Conservation (phyloP, 2,113 vertebrate genomes). For the Okapia johnstoni region DNA sequence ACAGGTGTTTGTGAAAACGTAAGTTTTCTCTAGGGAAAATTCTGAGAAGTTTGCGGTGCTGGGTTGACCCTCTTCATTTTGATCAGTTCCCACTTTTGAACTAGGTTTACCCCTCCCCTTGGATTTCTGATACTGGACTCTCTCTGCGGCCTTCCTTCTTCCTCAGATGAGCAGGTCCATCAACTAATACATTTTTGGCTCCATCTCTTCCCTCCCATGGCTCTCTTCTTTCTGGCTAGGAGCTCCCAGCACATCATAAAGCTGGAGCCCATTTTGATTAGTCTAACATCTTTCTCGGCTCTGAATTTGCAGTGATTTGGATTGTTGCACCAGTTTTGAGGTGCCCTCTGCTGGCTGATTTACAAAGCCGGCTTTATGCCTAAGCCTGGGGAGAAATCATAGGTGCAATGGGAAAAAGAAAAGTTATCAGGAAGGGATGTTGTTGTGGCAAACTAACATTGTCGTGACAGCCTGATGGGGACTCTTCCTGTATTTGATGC, state of each 20-base stretch:
- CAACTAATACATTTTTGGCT: background rate
- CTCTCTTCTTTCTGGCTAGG: background rate
- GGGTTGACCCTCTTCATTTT: background rate
- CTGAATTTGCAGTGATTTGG: background rate
- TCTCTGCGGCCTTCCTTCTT: background rate
- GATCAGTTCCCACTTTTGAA: background rate
- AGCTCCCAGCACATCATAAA: background rate
- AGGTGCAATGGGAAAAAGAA: background rate
- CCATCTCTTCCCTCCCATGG: background rate
- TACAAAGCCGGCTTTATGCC: slow-evolving; percentile 9
- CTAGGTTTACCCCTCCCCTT: background rate
- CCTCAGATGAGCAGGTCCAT: background rate
- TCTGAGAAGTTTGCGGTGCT: background rate
- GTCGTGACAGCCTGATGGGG: slow-evolving; percentile 22
- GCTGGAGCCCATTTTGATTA: background rate
- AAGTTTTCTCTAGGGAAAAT: background rate
- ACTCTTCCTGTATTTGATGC: slow-evolving; percentile 53
- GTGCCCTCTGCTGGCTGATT: slow-evolving; percentile 56
- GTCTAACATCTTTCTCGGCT: background rate
- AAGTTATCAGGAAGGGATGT: background rate
- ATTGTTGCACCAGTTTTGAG: slow-evolving; percentile 29
- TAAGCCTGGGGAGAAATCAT: background rate
- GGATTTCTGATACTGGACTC: background rate
- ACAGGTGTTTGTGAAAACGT: background rate
- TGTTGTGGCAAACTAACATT: background rate